These are phyloP conservation scores for Drosophila burlai DNA, from an alignment of 1,140 invertebrate species.

Conservation along the genomic window DNA sequence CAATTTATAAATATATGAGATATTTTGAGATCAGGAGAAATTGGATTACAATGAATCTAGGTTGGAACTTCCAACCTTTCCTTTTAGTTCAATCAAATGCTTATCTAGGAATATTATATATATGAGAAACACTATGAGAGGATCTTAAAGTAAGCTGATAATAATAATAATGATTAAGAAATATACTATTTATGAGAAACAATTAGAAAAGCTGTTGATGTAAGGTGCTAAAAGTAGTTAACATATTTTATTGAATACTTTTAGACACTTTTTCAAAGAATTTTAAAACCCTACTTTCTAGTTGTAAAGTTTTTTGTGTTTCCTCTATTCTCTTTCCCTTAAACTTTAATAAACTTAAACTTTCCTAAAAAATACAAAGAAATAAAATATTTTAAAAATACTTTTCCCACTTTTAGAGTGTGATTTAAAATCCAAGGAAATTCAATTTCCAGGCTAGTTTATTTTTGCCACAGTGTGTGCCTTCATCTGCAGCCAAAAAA, in stretches of 20 bases:
- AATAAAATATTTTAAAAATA: neutral
- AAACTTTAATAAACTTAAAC: no score
- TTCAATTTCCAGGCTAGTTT: no score
- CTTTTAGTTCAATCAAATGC: neutral
- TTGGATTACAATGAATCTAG: neutral
- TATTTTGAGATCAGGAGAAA: neutral
- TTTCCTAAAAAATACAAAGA: neutral
- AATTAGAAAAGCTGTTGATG: neutral
- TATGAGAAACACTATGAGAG: neutral
- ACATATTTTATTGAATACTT: neutral
- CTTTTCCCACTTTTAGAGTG: neutral
- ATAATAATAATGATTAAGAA: neutral
- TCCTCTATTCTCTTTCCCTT: neutral
- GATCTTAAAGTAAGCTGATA: neutral
- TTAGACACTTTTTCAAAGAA: neutral
- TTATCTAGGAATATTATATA: neutral
- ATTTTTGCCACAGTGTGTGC: neutral
- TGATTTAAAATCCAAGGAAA: neutral
- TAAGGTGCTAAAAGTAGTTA: neutral
- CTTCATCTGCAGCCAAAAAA: constrained; percentile 8
- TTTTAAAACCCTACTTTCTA: neutral
- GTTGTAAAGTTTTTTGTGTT: no score
- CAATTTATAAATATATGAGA: neutral
- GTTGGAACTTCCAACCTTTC: no score
- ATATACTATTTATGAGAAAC: neutral